phyloP scores from a whole-genome alignment of 1,140 invertebrate genomes.

The Tetragnatha versicolor region DNA sequence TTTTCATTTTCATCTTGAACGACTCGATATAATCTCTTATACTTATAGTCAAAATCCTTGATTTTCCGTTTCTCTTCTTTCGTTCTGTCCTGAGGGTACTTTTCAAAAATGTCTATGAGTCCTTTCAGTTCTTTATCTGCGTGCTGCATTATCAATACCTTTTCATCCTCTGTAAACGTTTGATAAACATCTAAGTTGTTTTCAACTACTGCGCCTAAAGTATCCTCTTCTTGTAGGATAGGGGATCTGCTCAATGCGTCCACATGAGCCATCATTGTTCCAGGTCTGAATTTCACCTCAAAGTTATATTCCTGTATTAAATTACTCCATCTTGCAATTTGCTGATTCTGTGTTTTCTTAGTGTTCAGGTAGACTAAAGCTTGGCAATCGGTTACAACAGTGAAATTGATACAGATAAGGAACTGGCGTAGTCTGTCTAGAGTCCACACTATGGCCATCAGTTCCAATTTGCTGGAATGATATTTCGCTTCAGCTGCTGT shows the following conservation, averaged over 20 bases:
- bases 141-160: conserved; percentile 2
- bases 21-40: neutral
- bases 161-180: neutral
- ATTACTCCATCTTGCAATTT: conserved; percentile 5
- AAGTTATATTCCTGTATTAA: conserved; percentile 23
- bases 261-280: neutral
- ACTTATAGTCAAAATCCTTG: neutral
- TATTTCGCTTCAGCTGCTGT: neutral
- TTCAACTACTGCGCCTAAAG: neutral
- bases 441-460: too few species aligned
- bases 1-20: neutral
- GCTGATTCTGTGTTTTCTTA: neutral
- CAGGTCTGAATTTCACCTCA: neutral
- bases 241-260: neutral
- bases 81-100: neutral
- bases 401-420: conserved; percentile 8
- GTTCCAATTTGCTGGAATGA: conserved; percentile 6
- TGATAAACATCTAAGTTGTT: neutral
- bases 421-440: neutral
- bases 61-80: neutral
- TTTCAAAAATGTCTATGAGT: conserved; percentile 7
- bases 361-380: neutral
- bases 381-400: conserved; percentile 20
- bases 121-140: neutral
- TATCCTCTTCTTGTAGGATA: too few species aligned